Conservation (phyloP, 2,888 invertebrate genomes). For the Drosophila subquinaria region DNA sequence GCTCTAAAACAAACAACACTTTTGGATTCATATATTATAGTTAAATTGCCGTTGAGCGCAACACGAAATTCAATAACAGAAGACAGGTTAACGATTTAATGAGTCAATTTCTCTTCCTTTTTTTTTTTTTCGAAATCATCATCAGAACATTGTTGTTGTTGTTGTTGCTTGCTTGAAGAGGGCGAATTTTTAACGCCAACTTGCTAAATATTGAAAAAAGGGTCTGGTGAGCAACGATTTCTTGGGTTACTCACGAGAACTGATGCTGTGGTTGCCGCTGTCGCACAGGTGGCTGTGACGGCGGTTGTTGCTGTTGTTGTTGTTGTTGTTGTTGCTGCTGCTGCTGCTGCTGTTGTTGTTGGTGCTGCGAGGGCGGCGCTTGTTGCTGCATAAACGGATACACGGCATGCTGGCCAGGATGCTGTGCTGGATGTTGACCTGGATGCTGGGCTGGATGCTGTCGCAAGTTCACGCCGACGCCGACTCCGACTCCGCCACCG, state of each 20-base stretch:
- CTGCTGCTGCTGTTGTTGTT: slow-evolving; percentile 64
- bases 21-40: too few relatives aligned
- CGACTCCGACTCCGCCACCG: slow-evolving; percentile 51
- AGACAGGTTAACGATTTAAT: too few relatives aligned
- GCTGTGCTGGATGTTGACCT: slow-evolving; percentile 72
- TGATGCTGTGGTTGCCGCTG: slow-evolving; percentile 84
- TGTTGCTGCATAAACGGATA: slow-evolving; percentile 84
- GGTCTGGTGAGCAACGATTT: too few relatives aligned
- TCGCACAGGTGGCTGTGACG: slow-evolving; percentile 68
- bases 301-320: slow-evolving; percentile 77
- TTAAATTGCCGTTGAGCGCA: too few relatives aligned
- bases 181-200: too few relatives aligned
- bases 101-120: too few relatives aligned
- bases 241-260: slow-evolving; percentile 80
- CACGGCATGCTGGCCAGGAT: slow-evolving; percentile 69
- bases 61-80: too few relatives aligned
- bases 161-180: too few relatives aligned
- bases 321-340: slow-evolving; percentile 73
- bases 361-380: slow-evolving; percentile 80
- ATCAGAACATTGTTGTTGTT: too few relatives aligned
- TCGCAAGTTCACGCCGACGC: slow-evolving; percentile 75
- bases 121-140: too few relatives aligned
- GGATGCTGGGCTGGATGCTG: slow-evolving; percentile 82
- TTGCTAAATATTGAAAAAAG: too few relatives aligned
- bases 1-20: too few relatives aligned